Evolutionary conservation across 2,113 vertebrate species (phyloP).

Genomic region (Orycteropus afer): DNA sequence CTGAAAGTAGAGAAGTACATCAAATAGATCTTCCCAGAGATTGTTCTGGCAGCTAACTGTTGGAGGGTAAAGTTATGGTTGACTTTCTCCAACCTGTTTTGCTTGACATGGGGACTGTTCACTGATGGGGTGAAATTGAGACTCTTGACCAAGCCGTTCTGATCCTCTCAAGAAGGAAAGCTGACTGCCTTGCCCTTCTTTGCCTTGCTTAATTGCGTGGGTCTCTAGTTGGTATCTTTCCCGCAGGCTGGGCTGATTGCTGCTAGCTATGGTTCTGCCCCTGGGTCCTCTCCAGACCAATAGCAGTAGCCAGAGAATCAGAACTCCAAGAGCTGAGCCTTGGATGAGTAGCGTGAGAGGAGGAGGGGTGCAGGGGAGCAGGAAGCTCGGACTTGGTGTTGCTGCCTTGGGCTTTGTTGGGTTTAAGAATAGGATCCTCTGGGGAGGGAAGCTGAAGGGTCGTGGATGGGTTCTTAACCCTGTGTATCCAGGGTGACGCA

Average conservation of each 20-base stretch:
- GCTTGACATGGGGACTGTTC: neutral
- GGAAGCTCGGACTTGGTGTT: neutral
- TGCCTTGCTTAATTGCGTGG: neutral
- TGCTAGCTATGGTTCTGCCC: neutral
- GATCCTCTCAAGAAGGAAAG: neutral
- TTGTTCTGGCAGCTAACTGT: neutral
- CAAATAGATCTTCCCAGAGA: neutral
- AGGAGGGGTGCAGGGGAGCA: neutral
- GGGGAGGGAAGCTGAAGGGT: neutral
- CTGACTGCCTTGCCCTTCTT: neutral
- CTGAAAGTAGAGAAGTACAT: neutral
- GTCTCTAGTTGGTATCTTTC: neutral
- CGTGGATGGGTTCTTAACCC: neutral
- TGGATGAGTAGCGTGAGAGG: neutral
- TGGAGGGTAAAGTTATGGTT: neutral
- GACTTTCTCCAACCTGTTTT: neutral
- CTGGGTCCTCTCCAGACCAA: neutral
- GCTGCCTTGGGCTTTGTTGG: neutral
- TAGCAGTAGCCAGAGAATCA: neutral
- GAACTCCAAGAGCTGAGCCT: neutral
- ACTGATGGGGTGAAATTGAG: neutral
- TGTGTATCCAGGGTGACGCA: neutral
- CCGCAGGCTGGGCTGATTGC: neutral
- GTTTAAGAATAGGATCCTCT: neutral
- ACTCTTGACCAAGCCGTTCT: neutral